Conservation (phyloP, 92 coral and sea anemone genomes). For the Isaurus tuberculatus region DNA sequence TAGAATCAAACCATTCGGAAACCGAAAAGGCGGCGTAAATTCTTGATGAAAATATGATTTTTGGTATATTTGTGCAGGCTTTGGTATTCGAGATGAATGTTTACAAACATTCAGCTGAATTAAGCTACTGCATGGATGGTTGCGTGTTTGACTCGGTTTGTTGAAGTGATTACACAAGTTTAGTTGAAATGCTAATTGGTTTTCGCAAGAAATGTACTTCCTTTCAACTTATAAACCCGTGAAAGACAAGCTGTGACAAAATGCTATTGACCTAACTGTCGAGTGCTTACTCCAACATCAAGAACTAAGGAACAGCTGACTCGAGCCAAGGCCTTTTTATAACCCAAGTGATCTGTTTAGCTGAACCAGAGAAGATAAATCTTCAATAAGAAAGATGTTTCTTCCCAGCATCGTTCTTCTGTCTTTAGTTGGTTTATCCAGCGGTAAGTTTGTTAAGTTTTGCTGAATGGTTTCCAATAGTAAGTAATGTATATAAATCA, state of each 20-base stretch:
- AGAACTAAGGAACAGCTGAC: neutral
- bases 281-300: neutral
- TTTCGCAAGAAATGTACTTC: too few relatives aligned
- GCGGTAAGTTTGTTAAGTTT: conserved; percentile 31
- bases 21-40: too few relatives aligned
- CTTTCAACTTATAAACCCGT: neutral
- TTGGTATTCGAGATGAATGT: too few relatives aligned
- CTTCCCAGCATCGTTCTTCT: neutral
- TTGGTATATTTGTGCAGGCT: too few relatives aligned
- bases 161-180: neutral
- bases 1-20: too few relatives aligned
- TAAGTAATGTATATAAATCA: too few relatives aligned
- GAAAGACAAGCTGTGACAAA: neutral
- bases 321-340: neutral
- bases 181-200: neutral
- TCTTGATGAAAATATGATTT: too few relatives aligned
- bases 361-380: neutral
- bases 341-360: neutral
- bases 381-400: conserved; percentile 18
- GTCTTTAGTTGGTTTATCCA: conserved; percentile 16
- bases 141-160: neutral
- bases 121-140: neutral
- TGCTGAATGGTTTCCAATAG: too few relatives aligned
- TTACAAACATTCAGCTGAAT: too few relatives aligned
- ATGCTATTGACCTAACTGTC: neutral